phyloP scores from a whole-genome alignment of 2,113 vertebrate genomes.

The Falcunculus frontatus region DNA sequence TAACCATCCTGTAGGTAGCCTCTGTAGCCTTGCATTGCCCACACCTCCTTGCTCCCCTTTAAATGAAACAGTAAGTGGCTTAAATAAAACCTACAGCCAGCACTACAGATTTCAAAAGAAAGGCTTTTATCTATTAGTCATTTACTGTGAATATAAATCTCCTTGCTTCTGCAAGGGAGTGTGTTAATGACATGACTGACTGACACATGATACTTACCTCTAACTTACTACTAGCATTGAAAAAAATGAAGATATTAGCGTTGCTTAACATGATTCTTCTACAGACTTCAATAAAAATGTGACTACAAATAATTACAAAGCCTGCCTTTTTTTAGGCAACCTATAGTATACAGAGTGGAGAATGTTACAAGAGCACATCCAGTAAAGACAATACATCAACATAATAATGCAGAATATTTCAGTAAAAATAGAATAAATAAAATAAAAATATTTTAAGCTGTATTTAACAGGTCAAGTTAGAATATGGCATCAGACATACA shows the following conservation, averaged over 20 bases:
- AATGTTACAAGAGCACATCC: slow-evolving; percentile 63
- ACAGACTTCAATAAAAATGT: slow-evolving; percentile 74
- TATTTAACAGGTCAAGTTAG: slow-evolving; percentile 80
- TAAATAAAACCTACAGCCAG: slow-evolving; percentile 41
- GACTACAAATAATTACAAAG: slow-evolving; percentile 77
- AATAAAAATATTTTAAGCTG: slow-evolving; percentile 91
- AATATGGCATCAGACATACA: slow-evolving; percentile 78
- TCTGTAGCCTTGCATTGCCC: background rate
- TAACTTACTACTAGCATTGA: slow-evolving; percentile 48
- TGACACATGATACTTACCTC: slow-evolving; percentile 8
- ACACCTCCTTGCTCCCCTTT: background rate
- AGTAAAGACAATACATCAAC: slow-evolving; percentile 72
- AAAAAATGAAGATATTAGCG: slow-evolving; percentile 62
- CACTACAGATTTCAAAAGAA: slow-evolving; percentile 25
- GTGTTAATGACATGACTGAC: background rate
- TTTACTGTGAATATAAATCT: background rate
- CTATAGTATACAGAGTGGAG: slow-evolving; percentile 69
- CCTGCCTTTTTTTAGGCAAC: slow-evolving; percentile 58
- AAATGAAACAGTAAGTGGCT: background rate
- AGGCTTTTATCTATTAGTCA: background rate
- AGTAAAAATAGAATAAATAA: slow-evolving; percentile 99
- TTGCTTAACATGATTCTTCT: slow-evolving; percentile 66
- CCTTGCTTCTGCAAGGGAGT: slow-evolving; percentile 9
- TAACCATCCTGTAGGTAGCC: background rate
- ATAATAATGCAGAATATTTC: slow-evolving; percentile 80